phyloP scores from a whole-genome alignment of 1,140 invertebrate species.

The Dinoponera quadriceps region DNA sequence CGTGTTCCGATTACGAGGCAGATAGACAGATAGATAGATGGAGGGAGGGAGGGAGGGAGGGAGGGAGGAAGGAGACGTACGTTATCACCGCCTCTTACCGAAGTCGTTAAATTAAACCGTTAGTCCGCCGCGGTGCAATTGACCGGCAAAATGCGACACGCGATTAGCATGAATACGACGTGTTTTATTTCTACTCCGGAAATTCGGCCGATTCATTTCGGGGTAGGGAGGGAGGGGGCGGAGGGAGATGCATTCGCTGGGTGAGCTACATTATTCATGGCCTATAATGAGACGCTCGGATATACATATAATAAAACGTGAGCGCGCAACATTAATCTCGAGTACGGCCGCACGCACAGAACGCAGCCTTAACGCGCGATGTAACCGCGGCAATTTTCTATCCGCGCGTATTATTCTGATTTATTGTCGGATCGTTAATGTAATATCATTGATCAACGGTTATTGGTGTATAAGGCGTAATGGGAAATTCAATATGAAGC shows the following conservation, averaged over 20 bases:
- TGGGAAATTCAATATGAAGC: too few species aligned
- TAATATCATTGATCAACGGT: too few species aligned
- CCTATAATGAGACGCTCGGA: constrained; percentile 65
- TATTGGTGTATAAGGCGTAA: too few species aligned
- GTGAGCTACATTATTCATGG: constrained; percentile 67
- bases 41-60: neutral
- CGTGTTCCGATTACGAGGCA: constrained; percentile 32
- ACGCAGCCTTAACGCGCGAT: too few species aligned
- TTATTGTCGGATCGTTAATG: too few species aligned
- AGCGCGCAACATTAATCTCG: constrained; percentile 29
- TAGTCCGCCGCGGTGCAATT: constrained; percentile 41
- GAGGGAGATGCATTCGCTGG: constrained; percentile 47
- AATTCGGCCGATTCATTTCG: constrained; percentile 54
- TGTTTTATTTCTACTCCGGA: constrained; percentile 58
- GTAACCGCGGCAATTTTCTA: too few species aligned
- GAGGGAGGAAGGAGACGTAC: neutral
- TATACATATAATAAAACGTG: constrained; percentile 56
- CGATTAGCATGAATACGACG: constrained; percentile 56
- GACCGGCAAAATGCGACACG: constrained; percentile 52
- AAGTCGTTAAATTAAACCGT: constrained; percentile 32
- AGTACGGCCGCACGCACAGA: neutral
- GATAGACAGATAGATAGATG: too few species aligned
- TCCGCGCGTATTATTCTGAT: too few species aligned
- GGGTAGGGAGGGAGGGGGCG: too few species aligned
- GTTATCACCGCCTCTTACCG: constrained; percentile 46